These are phyloP conservation scores for Mesoligia furuncula DNA, from an alignment of 2,888 invertebrate species.

Conservation along the genomic window DNA sequence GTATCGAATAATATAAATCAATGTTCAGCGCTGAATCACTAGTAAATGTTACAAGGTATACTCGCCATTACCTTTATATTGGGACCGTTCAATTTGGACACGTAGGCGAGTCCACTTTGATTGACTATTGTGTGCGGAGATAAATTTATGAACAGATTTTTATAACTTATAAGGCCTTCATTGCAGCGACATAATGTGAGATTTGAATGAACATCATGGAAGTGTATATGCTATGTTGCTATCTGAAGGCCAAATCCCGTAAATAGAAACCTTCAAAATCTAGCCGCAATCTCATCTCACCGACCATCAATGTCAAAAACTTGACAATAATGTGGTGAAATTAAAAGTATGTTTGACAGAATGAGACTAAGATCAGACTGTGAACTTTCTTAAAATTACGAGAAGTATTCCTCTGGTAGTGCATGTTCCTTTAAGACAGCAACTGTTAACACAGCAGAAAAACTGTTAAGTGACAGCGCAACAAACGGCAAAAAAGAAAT, in stretches of 20 bases:
- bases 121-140: slow-evolving; percentile 76
- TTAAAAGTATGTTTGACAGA: no score
- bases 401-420: no score
- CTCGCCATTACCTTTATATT: slow-evolving; percentile 64
- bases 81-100: slow-evolving; percentile 72
- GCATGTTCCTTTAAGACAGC: background rate
- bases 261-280: no score
- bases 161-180: slow-evolving; percentile 46
- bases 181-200: slow-evolving; percentile 14
- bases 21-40: slow-evolving; percentile 71
- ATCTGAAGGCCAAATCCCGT: no score
- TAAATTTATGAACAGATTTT: slow-evolving; percentile 63
- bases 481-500: slow-evolving; percentile 15
- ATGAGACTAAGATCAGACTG: no score
- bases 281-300: no score
- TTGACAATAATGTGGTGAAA: no score
- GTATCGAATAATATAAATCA: slow-evolving; percentile 76
- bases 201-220: slow-evolving; percentile 18
- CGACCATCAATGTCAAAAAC: no score
- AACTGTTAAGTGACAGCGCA: background rate
- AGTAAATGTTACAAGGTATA: slow-evolving; percentile 77
- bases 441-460: background rate
- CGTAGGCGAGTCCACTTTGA: slow-evolving; percentile 71
- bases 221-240: background rate
- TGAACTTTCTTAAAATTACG: no score